These are phyloP conservation scores for Leucosticte australis DNA, from an alignment of 2,113 vertebrate species.

Conservation along the genomic window DNA sequence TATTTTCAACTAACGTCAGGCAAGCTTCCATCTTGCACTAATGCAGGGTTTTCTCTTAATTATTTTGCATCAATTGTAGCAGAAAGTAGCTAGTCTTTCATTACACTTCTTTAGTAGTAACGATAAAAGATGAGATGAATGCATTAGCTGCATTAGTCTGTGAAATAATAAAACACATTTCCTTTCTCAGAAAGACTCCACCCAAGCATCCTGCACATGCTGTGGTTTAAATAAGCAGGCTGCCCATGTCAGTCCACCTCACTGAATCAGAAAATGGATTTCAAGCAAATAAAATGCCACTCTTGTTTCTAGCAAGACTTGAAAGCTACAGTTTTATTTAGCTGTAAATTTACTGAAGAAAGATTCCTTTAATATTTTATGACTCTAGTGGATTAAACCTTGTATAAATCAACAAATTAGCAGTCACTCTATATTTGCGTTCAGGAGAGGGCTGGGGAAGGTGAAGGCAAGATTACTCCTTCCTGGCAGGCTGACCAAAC, in stretches of 20 bases:
- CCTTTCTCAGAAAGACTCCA: not conserved
- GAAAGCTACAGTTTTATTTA: slow-evolving; percentile 33
- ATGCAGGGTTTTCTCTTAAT: not conserved
- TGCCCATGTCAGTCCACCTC: slow-evolving; percentile 5
- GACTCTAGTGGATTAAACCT: slow-evolving; percentile 39
- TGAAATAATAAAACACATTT: not conserved
- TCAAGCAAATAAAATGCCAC: slow-evolving; percentile 56
- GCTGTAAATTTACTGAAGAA: slow-evolving; percentile 35
- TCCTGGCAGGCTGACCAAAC: slow-evolving; percentile 34
- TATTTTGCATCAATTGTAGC: not conserved
- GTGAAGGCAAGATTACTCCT: slow-evolving; percentile 54
- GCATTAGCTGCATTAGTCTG: not conserved
- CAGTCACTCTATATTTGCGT: slow-evolving; percentile 9
- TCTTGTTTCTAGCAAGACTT: slow-evolving; percentile 18
- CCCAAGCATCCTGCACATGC: not conserved
- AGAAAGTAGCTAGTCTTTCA: not conserved
- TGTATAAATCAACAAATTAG: slow-evolving; percentile 58
- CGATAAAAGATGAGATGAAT: not conserved
- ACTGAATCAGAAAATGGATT: slow-evolving; percentile 42
- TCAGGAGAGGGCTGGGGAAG: slow-evolving; percentile 31
- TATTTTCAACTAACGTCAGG: not conserved
- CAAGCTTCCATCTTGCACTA: not conserved
- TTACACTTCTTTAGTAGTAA: not conserved
- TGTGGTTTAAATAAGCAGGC: slow-evolving; percentile 3
- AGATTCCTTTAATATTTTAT: slow-evolving; percentile 56